These are phyloP conservation scores for Oligia fasciuncula DNA, from an alignment of 2,888 invertebrate genomes.

Conservation along the genomic window DNA sequence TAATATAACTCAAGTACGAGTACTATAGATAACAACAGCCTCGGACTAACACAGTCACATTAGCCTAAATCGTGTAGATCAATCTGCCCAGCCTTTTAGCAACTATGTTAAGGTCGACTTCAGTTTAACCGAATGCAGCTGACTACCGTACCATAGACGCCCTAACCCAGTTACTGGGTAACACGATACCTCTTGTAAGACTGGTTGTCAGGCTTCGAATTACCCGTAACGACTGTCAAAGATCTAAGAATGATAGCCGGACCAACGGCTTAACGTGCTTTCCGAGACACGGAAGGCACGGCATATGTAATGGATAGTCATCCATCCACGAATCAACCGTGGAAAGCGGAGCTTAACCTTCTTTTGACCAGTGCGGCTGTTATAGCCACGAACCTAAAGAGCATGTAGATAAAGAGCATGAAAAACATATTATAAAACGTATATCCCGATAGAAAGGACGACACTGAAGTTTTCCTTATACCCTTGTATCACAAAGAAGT, in stretches of 20 bases:
- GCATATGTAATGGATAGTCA: background rate
- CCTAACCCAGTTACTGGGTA: background rate
- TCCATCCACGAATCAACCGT: background rate
- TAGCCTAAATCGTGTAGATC: background rate
- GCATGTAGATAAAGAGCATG: background rate
- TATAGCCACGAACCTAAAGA: background rate
- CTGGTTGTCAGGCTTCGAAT: background rate
- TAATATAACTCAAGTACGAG: no score
- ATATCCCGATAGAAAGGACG: background rate
- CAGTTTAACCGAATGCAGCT: background rate
- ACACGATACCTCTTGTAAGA: background rate
- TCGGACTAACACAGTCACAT: background rate
- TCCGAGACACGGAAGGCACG: background rate
- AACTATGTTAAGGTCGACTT: background rate
- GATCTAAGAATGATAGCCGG: background rate
- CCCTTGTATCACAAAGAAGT: slow-evolving; percentile 29
- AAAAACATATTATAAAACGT: background rate
- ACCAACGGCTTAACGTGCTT: background rate
- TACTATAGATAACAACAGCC: no score
- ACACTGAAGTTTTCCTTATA: slow-evolving; percentile 13
- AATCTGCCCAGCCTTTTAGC: background rate
- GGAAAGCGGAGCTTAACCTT: background rate
- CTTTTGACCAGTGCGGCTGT: background rate
- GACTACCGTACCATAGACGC: background rate
- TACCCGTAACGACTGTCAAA: background rate